Base-by-base conservation (phyloP, 2,797 vertebrate species). In the Mergus octosetaceus region DNA sequence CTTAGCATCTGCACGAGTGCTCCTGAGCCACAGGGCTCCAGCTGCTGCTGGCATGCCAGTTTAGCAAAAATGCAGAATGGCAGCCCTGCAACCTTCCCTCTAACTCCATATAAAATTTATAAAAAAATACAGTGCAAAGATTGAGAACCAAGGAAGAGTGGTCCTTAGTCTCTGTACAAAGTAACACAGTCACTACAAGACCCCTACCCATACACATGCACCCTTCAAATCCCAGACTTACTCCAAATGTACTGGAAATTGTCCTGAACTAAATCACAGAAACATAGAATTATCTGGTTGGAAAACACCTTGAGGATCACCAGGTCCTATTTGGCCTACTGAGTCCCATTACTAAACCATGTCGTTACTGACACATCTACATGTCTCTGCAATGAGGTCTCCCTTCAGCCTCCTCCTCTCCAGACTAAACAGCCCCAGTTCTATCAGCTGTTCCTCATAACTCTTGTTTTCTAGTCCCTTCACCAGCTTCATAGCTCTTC, bases 61-160 rank as follows among this genome's bases (percentile, higher is more conserved):
- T 93, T 89, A 94, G 86, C 84, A 85, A 51, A 79, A 78, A 90
- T 72, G 70, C 68, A 70, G 79, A 2, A 0, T 62, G 91, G 88
- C 93, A 91, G 87, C 13, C 2, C 53, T 73, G 77, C 62, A 90
- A 51, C 74, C 77, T 89, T 93, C 91, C 32, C 47, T 94, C 82
- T 65, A 54, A 39, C 71, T 73, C 61, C 79, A 77, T 25, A 68
- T 62, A 15, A 71, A 73, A 92, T 93, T 41, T 87, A 10, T n/a
- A 13, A 71, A 58, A 58, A 85, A 76, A 49, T 38, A 34, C 9
- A 54, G 34, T 30, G 7, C 56, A 51, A 70, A 4, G 38, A 80
- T 89, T 72, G 80, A 82, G 53, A 79, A 66, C 21, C 27, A 14
- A 54, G 13, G 20, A 85, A 79, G 41, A 61, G 14, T 7, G 15